phyloP scores from a whole-genome alignment of 1,140 invertebrate genomes.

The Sitobion miscanthi region DNA sequence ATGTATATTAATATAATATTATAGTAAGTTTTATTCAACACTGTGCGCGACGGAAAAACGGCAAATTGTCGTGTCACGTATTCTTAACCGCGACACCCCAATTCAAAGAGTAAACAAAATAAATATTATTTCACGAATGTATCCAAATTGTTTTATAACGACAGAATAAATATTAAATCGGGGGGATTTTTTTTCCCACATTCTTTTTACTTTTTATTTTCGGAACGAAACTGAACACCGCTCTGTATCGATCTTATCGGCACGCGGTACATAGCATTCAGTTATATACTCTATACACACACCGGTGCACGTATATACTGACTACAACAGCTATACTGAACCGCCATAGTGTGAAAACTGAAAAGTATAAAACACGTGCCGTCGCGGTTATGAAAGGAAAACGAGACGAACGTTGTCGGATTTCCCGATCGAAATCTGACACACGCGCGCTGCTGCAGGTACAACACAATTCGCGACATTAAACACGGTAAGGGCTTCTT shows the following conservation, averaged over 20 bases:
- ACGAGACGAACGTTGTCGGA: background rate
- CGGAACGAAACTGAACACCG: background rate
- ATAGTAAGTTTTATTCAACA: background rate
- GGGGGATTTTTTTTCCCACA: background rate
- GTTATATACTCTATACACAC: background rate
- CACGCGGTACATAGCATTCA: background rate
- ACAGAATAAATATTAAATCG: slow-evolving; percentile 11
- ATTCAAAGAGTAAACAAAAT: slow-evolving; percentile 9
- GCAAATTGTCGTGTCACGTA: background rate
- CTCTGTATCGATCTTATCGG: background rate
- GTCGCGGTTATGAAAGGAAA: background rate
- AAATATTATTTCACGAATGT: slow-evolving; percentile 1
- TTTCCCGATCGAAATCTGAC: background rate
- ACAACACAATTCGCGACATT: background rate
- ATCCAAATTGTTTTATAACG: background rate
- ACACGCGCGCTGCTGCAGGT: background rate
- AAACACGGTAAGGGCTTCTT: background rate
- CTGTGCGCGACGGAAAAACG: background rate
- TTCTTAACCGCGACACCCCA: background rate
- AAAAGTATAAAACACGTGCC: background rate
- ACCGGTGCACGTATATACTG: background rate
- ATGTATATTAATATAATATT: background rate
- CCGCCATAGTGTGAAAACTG: background rate
- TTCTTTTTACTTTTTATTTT: background rate
- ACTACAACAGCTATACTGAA: background rate